A percentile compares a stretch with the other conserved stretches of the same genome.
These are phyloP conservation scores for Dioctria rufipes DNA, from an alignment of 2,888 invertebrate species.

Conservation along the genomic window DNA sequence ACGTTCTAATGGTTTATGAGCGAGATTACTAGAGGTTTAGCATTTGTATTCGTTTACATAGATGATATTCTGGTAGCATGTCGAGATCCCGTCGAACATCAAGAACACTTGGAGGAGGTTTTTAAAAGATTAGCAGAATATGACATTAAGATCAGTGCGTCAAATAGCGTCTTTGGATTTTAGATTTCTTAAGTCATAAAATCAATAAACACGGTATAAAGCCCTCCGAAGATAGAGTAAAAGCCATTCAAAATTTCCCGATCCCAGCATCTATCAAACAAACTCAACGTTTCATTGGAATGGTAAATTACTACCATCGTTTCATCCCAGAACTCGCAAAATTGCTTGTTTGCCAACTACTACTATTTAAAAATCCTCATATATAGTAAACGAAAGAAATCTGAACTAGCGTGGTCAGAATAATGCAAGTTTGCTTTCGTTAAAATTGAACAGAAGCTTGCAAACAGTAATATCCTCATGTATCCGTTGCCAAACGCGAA, in stretches of 20 bases:
- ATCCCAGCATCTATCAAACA: conserved; percentile 53
- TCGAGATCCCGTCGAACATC: too few species aligned
- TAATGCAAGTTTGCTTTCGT: background rate
- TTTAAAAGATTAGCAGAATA: too few species aligned
- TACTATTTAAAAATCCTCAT: conserved; percentile 22
- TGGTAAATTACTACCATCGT: conserved; percentile 56
- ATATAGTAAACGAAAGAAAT: background rate
- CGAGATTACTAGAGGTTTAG: too few species aligned
- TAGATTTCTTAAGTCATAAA: conserved; percentile 59
- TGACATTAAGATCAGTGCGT: too few species aligned
- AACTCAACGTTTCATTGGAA: conserved; percentile 56
- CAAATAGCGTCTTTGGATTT: background rate
- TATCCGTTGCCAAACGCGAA: background rate
- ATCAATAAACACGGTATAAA: conserved; percentile 58
- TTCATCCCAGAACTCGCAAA: conserved; percentile 55
- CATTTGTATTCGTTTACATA: too few species aligned
- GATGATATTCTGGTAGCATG: too few species aligned
- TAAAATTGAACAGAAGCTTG: background rate
- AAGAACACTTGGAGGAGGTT: too few species aligned
- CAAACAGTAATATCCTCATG: background rate
- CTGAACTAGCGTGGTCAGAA: conserved; percentile 4
- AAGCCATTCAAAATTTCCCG: conserved; percentile 58
- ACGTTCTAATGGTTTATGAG: too few species aligned
- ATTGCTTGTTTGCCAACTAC: conserved; percentile 53
- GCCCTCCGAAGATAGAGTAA: conserved; percentile 58